Evolutionary conservation across 2,888 invertebrate species (phyloP).

Genomic region (Amaurobius ferox): DNA sequence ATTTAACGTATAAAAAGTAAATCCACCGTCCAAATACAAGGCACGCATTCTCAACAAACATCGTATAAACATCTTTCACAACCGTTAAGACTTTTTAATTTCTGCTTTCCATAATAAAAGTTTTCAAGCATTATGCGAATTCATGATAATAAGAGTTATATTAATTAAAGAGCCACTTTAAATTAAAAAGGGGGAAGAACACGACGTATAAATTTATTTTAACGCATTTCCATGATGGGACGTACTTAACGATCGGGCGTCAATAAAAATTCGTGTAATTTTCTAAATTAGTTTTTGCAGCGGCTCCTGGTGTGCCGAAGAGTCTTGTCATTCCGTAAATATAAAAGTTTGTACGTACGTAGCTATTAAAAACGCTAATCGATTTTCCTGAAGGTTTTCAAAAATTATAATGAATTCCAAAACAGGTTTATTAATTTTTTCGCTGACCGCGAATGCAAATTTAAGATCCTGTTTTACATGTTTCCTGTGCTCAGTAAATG

Average conservation of each 20-base stretch:
- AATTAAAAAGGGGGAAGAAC: background rate
- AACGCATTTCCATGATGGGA: background rate
- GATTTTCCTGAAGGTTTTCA: background rate
- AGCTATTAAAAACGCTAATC: background rate
- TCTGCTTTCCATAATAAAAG: too few relatives aligned
- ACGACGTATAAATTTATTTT: background rate
- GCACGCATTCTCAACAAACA: too few relatives aligned
- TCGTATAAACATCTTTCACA: too few relatives aligned
- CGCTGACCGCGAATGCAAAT: background rate
- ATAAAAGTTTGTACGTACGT: background rate
- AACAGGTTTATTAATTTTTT: background rate
- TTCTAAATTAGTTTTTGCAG: conserved; percentile 7
- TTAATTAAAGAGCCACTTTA: background rate
- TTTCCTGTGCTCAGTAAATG: background rate
- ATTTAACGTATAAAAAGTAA: too few relatives aligned
- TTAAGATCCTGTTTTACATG: background rate
- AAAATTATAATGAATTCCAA: background rate
- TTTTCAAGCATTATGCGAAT: too few relatives aligned
- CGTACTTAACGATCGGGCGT: background rate
- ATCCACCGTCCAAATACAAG: too few relatives aligned
- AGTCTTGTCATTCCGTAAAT: background rate
- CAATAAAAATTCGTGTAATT: conserved; percentile 6
- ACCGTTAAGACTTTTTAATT: too few relatives aligned
- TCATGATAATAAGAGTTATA: background rate
- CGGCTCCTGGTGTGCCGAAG: background rate